A percentile compares a stretch with the other conserved stretches of the same genome.
Conservation (phyloP, 2,797 vertebrate genomes). For the Lepidocolaptes lacrymiger region DNA sequence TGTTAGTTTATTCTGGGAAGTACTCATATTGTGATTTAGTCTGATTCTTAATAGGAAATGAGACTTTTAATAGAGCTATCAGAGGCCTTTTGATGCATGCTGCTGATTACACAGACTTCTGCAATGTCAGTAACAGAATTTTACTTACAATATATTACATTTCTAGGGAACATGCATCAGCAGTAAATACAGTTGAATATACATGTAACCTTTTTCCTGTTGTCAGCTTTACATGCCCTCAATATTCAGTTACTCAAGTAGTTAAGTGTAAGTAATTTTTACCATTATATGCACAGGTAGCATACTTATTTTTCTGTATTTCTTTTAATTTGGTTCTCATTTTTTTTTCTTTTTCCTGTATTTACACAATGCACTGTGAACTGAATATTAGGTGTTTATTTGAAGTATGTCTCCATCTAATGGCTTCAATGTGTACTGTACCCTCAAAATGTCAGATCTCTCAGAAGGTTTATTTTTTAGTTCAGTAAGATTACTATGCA, state of each 20-base stretch:
- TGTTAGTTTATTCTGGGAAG: conserved; percentile 65
- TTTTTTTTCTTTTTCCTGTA: conserved; percentile 24
- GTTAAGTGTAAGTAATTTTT: conserved; percentile 51
- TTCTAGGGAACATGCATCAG: conserved; percentile 46
- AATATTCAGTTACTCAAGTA: conserved; percentile 49
- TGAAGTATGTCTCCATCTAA: conserved; percentile 95
- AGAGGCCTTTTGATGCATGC: conserved; percentile 71
- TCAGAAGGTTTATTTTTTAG: conserved; percentile 4
- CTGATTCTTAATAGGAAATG: conserved; percentile 74
- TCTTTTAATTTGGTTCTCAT: conserved; percentile 32
- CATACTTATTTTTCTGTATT: conserved; percentile 25
- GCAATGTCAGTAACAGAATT: conserved; percentile 63
- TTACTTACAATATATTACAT: conserved; percentile 65
- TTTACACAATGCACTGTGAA: conserved; percentile 55
- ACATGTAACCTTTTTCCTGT: conserved; percentile 58
- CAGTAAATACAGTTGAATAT: conserved; percentile 64
- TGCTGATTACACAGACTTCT: conserved; percentile 60
- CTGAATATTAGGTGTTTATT: conserved; percentile 58
- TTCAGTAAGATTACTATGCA: background rate
- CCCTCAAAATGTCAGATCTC: background rate
- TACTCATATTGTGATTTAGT: conserved; percentile 65
- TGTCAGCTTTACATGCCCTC: conserved; percentile 51
- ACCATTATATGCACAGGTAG: conserved; percentile 19
- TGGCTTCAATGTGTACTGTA: conserved; percentile 75
- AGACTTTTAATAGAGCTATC: conserved; percentile 70